Evolutionary conservation across 2,888 invertebrate species (phyloP).

Genomic region (Eristalinus sepulchralis): DNA sequence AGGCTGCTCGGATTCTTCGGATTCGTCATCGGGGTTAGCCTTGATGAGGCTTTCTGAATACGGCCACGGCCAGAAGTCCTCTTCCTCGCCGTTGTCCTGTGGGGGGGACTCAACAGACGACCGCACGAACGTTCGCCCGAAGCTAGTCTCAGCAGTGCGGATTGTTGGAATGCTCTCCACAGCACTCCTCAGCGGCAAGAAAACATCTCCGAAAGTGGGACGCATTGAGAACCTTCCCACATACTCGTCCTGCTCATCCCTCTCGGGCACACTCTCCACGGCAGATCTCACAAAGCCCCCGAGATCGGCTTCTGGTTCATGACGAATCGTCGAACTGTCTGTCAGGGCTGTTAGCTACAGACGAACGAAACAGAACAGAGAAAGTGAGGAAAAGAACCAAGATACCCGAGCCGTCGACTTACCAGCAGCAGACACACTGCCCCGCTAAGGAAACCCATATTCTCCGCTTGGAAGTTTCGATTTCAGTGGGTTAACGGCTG

Average conservation of each 20-base stretch:
- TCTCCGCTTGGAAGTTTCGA: conserved; percentile 37
- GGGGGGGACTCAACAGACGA: conserved; percentile 79
- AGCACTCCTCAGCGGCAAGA: conserved; percentile 87
- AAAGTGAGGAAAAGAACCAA: not conserved
- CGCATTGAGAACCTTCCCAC: conserved; percentile 75
- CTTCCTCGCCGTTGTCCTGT: conserved; percentile 71
- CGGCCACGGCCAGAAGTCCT: conserved; percentile 45
- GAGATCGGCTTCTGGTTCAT: conserved; percentile 71
- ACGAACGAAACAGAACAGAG: not conserved
- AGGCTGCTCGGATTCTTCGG: conserved; percentile 76
- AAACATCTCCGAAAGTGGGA: conserved; percentile 77
- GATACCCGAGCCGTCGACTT: not conserved
- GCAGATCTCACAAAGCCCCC: conserved; percentile 79
- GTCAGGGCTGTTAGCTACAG: conserved; percentile 43
- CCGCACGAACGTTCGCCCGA: conserved; percentile 75
- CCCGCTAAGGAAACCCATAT: conserved; percentile 62
- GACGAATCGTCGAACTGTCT: conserved; percentile 24
- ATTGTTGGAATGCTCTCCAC: conserved; percentile 87
- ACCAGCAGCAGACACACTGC: conserved; percentile 66
- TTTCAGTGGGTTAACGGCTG: conserved; percentile 63
- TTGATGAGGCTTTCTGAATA: conserved; percentile 38
- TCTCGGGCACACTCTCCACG: conserved; percentile 78
- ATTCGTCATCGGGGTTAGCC: conserved; percentile 69
- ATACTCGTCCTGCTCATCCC: conserved; percentile 72
- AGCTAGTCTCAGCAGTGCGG: conserved; percentile 24